phyloP scores from a whole-genome alignment of 2,888 invertebrate genomes.

The Malacosoma neustria region DNA sequence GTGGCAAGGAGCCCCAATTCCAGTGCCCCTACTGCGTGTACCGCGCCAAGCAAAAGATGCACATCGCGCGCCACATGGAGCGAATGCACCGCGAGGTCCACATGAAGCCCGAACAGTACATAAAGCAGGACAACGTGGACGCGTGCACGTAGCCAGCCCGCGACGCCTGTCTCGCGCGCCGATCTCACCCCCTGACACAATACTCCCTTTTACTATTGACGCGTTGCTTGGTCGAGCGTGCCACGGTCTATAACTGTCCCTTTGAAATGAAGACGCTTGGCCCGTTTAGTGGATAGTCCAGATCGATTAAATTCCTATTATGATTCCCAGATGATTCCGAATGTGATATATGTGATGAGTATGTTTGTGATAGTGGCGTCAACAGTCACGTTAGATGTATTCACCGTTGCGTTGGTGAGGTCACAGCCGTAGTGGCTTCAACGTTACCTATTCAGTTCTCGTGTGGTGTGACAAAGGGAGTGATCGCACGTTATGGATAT shows the following conservation, averaged over 20 bases:
- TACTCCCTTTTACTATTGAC: neutral
- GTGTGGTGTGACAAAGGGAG: conserved; percentile 22
- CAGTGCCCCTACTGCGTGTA: conserved; percentile 89
- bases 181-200: neutral
- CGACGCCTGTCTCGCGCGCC: neutral
- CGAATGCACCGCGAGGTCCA: conserved; percentile 84
- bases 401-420: conserved; percentile 34
- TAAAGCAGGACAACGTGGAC: conserved; percentile 69
- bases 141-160: conserved; percentile 52
- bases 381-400: conserved; percentile 65
- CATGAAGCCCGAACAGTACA: conserved; percentile 63
- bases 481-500: conserved; percentile 27
- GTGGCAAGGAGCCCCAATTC: conserved; percentile 89
- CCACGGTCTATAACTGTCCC: neutral
- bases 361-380: conserved; percentile 69
- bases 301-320: conserved; percentile 4
- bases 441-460: conserved; percentile 49
- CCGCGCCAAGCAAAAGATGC: conserved; percentile 89
- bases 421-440: conserved; percentile 36
- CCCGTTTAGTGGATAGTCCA: neutral
- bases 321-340: conserved; percentile 48
- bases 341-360: conserved; percentile 70
- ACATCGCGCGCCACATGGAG: conserved; percentile 88
- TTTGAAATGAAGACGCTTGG: neutral
- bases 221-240: neutral